phyloP scores from a whole-genome alignment of 2,113 vertebrate species.

The Ammodytes marinus region DNA sequence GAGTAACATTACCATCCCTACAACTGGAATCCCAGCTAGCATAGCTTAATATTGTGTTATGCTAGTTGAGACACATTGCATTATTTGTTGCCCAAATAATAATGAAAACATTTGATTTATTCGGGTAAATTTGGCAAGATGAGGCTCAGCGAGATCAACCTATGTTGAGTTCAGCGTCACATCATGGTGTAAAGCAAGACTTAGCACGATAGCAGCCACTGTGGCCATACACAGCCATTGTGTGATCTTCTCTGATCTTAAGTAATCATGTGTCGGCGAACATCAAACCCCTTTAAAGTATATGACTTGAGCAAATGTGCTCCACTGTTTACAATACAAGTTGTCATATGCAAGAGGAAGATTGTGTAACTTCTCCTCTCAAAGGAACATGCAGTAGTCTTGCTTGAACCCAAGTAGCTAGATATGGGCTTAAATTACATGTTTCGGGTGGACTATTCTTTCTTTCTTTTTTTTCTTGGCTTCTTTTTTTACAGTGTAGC shows the following conservation, averaged over 20 bases:
- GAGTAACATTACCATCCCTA: background rate
- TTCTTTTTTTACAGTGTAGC: slow-evolving; percentile 57
- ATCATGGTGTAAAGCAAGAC: background rate
- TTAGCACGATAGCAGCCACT: background rate
- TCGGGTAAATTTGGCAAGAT: background rate
- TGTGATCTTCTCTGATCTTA: no score
- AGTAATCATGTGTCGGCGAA: background rate
- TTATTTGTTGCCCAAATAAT: background rate
- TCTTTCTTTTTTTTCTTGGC: no score
- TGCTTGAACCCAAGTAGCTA: background rate
- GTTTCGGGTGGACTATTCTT: background rate
- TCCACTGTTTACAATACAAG: background rate
- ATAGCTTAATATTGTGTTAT: background rate
- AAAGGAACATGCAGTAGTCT: background rate
- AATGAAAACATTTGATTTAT: background rate
- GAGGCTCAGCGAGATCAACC: background rate
- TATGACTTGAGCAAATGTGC: background rate
- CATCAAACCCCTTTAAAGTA: background rate
- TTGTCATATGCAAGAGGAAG: background rate
- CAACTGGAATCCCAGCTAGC: background rate
- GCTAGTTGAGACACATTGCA: background rate
- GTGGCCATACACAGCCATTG: background rate
- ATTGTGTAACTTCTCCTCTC: background rate
- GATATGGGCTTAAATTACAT: background rate
- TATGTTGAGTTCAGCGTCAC: background rate